These are phyloP conservation scores for Amblyopsis hoosieri DNA, from an alignment of 2,797 vertebrate genomes.

Conservation along the genomic window DNA sequence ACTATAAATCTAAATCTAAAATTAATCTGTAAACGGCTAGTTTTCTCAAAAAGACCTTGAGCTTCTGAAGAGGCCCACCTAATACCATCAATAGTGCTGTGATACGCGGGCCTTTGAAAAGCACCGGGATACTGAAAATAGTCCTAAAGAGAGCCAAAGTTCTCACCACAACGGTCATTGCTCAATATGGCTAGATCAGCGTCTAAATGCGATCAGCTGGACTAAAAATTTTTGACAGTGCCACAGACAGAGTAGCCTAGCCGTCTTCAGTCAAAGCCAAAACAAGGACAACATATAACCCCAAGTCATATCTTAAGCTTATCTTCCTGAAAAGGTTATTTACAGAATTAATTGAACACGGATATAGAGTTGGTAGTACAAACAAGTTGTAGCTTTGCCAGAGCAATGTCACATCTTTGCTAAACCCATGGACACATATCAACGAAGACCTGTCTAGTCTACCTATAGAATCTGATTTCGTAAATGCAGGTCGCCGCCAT, in stretches of 20 bases:
- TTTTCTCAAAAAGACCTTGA: too few relatives aligned
- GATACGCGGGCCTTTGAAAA: too few relatives aligned
- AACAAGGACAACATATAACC: neutral
- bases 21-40: too few relatives aligned
- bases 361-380: too few relatives aligned
- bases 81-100: too few relatives aligned
- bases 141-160: neutral
- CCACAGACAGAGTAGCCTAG: neutral
- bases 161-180: neutral
- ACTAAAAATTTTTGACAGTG: neutral
- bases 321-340: too few relatives aligned
- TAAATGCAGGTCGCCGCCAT: slow-evolving; percentile 41
- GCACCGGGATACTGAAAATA: neutral
- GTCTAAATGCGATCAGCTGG: neutral
- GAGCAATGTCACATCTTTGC: slow-evolving; percentile 1
- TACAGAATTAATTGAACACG: too few relatives aligned
- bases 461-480: slow-evolving; percentile 47
- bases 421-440: slow-evolving; percentile 24
- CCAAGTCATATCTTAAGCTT: neutral
- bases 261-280: neutral
- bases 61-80: too few relatives aligned
- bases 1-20: too few relatives aligned
- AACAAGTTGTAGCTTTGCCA: too few relatives aligned
- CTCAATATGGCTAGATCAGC: neutral
- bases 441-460: slow-evolving; percentile 24